Base-by-base conservation (phyloP, 2,888 invertebrate species). In the Cabera pusaria region DNA sequence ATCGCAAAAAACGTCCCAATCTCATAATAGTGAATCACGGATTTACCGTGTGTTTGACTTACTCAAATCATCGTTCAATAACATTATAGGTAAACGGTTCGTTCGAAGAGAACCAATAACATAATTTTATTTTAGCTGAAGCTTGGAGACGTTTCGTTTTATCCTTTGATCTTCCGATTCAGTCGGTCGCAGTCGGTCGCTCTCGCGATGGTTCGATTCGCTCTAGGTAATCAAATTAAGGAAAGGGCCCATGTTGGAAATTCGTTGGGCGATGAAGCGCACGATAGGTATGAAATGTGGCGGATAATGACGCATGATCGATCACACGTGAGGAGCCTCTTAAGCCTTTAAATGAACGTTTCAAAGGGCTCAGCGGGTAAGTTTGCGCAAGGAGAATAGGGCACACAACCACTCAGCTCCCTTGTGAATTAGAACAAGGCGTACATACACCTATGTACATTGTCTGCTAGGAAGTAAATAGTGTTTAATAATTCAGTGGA, bases 161-260 rank as follows among this genome's bases (percentile, higher is more conserved):
- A 72, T 69, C 64, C 69, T 73, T 72, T 74, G 72, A 76, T 72
- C 72, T 76, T 66, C 61, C 68, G 60, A 59, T 57, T 59, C 60
- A 56, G 61, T 60, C 59, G 56, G 53, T 56, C 54, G 60, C 56
- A 63, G 64, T 61, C 58, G 59, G 55, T 48, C 59, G 60, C 56
- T 59, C 58, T 46, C 61, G 61, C 62, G 58, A 62, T 51, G 56
- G 54, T 59, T 38, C 29, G 59, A 63, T 56, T 67, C 63, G 60
- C 60, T 62, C 53, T 52, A 56, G 62, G 69, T 72, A 76, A 76
- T 73, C 67, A 69, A 75, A 76, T 54, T 60, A 62, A 55, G 62
- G 58, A 59, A 64, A 64, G 59, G 66, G 59, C 60, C 54, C 65
- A 62, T 60, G 63, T 54, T 54, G 57, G 52, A 59, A 61, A 59